Conservation (phyloP, 1,140 invertebrate genomes). For the Hycleus phaleratus region DNA sequence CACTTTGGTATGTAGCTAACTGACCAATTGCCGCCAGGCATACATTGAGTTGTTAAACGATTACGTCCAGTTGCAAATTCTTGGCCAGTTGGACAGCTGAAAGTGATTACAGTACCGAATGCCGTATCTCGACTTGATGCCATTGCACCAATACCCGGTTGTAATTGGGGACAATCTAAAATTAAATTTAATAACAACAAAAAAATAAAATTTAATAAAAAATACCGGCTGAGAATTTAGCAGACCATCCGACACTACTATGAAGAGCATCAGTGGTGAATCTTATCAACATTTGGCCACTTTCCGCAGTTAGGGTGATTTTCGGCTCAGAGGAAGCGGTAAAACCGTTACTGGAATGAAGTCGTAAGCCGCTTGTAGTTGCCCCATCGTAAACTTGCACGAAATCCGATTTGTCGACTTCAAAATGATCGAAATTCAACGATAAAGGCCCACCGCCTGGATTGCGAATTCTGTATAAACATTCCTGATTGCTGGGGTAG, state of each 20-base stretch:
- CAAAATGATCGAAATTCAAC: conserved; percentile 78
- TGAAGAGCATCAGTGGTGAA: conserved; percentile 85
- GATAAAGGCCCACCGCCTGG: conserved; percentile 76
- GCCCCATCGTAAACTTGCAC: conserved; percentile 83
- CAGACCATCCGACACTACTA: conserved; percentile 75
- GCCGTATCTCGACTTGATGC: conserved; percentile 86
- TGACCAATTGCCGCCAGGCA: conserved; percentile 88
- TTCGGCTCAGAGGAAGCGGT: conserved; percentile 70
- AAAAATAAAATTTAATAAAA: background rate
- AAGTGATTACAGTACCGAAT: conserved; percentile 83
- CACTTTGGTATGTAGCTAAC: conserved; percentile 87
- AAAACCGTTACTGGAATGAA: conserved; percentile 86
- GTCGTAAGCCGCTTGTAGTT: conserved; percentile 71
- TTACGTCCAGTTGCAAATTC: conserved; percentile 88
- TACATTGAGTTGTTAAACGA: conserved; percentile 76
- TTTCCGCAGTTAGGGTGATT: conserved; percentile 84
- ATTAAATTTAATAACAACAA: conserved; percentile 21
- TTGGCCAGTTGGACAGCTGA: conserved; percentile 87
- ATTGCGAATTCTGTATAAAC: conserved; percentile 79
- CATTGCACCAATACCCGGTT: conserved; percentile 77
- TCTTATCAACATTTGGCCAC: conserved; percentile 82
- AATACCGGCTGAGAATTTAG: conserved; percentile 82
- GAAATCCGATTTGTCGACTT: conserved; percentile 77
- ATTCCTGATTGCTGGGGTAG: conserved; percentile 90
- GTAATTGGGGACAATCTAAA: conserved; percentile 77